Base-by-base conservation (phyloP, 1,140 invertebrate genomes). In the Belonocnema kinseyi region DNA sequence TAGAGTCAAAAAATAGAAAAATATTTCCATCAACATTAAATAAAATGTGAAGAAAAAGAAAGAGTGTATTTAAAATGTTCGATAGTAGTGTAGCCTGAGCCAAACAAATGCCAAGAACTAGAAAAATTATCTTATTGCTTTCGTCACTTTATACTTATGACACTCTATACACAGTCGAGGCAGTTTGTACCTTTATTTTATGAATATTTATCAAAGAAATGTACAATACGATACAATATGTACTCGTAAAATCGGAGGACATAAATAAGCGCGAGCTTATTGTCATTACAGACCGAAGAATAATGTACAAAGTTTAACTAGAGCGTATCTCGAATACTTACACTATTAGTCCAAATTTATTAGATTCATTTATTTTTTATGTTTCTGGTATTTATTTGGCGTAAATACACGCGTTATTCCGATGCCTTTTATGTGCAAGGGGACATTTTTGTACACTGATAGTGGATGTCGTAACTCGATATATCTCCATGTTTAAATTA, bases 251-350 rank as follows among this genome's bases (percentile, higher is more conserved):
- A 71, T 19, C 76, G 78, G 78, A 82, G 79, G 80, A 75, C 75
- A 81, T 82, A 83, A 86, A 85, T 78, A 76, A 87, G 75, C 70
- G 77, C 72, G 81, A 78, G 79, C 74, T 88, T 88, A 88, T 88
- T 88, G 87, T 88, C 85, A 53, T 82, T 80, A 81, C 82, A 85
- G 80, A 82, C 79, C 86, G 61, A 66, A 77, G 77, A 77, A 76
- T 72, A 78, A 75, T 79, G 74, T 72, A 73, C 74, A 79, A 61
- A 76, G 71, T 66, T 75, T 40, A 66, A 66, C 61, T 66, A 66
- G 61, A 66, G 26, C 17, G 54, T 56, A 56, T 21, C 40, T 56
- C 61, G 26, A 66, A 66, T 66, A 66, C 61, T 66, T 66, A 66
- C 61, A 66, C 61, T 66, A 66, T 66, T 66, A 66, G 61, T 66